A percentile compares a stretch with the other conserved stretches of the same genome.
Evolutionary conservation across 2,888 invertebrate species (phyloP).

Genomic region (Xylota sylvarum): DNA sequence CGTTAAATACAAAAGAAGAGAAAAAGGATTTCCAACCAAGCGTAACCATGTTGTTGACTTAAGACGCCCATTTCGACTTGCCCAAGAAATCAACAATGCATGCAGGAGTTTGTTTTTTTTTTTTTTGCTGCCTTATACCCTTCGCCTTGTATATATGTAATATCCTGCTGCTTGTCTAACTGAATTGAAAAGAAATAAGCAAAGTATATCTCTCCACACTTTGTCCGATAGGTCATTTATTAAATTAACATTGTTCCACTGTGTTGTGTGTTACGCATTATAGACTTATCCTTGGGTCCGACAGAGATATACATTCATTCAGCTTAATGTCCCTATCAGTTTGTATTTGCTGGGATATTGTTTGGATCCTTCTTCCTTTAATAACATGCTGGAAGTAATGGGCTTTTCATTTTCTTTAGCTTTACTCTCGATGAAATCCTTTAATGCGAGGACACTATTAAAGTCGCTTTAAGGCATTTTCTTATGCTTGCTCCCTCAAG

Average conservation of each 20-base stretch:
- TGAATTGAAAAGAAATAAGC: conserved; percentile 6
- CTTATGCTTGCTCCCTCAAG: background rate
- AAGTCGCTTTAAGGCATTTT: conserved; percentile 28
- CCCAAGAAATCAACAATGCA: conserved; percentile 26
- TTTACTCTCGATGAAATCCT: conserved; percentile 26
- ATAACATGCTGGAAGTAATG: conserved; percentile 55
- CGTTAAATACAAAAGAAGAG: conserved; percentile 1
- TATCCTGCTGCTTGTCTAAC: background rate
- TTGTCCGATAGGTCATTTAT: conserved; percentile 31
- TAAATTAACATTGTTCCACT: conserved; percentile 45
- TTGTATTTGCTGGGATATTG: conserved; percentile 42
- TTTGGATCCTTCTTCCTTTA: conserved; percentile 36
- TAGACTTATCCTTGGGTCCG: conserved; percentile 13
- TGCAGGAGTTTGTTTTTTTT: background rate
- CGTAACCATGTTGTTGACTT: conserved; percentile 15
- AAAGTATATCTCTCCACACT: background rate
- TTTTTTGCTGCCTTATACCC: background rate
- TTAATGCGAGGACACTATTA: conserved; percentile 36
- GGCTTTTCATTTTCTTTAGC: conserved; percentile 42
- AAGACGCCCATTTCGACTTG: conserved; percentile 10
- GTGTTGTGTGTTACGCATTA: conserved; percentile 27
- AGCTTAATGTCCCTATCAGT: conserved; percentile 60
- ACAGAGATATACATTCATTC: conserved; percentile 36
- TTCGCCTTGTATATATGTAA: background rate
- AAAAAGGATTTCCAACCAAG: conserved; percentile 18